A percentile compares a stretch with the other conserved stretches of the same genome.
Conservation (phyloP, 2,797 vertebrate genomes). For the Intellagama lesueurii region DNA sequence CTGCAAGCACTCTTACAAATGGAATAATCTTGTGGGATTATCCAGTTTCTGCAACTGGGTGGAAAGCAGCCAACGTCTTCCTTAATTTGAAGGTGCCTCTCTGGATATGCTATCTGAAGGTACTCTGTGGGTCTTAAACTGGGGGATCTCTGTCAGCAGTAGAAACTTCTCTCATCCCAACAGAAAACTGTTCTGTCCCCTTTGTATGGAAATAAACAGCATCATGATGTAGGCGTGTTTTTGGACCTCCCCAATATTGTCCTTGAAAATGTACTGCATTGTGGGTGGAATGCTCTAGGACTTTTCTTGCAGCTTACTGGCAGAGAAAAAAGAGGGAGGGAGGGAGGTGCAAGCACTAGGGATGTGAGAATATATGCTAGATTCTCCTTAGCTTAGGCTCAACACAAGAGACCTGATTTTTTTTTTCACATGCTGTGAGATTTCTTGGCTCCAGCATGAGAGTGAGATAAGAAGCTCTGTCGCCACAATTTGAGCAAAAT, state of each 20-base stretch:
- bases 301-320: too few relatives aligned
- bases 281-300: too few relatives aligned
- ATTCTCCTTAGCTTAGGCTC: too few relatives aligned
- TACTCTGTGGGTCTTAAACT: not conserved
- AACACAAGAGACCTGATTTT: too few relatives aligned
- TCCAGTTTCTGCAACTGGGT: slow-evolving; percentile 9
- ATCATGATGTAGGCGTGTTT: not conserved
- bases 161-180: not conserved
- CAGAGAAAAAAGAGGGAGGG: too few relatives aligned
- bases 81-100: not conserved
- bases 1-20: slow-evolving; percentile 68
- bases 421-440: too few relatives aligned
- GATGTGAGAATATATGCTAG: too few relatives aligned
- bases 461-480: too few relatives aligned
- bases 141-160: not conserved
- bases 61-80: not conserved
- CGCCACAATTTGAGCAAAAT: too few relatives aligned
- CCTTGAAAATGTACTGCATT: not conserved
- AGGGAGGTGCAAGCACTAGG: too few relatives aligned
- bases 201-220: not conserved
- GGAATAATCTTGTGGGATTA: slow-evolving; percentile 65
- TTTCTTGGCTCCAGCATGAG: too few relatives aligned
- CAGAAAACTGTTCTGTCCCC: too few relatives aligned
- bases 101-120: not conserved
- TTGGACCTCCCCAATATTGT: not conserved